A percentile compares a stretch with the other conserved stretches of the same genome.
Conservation (phyloP, 2,888 invertebrate genomes). For the Phyllotreta striolata region DNA sequence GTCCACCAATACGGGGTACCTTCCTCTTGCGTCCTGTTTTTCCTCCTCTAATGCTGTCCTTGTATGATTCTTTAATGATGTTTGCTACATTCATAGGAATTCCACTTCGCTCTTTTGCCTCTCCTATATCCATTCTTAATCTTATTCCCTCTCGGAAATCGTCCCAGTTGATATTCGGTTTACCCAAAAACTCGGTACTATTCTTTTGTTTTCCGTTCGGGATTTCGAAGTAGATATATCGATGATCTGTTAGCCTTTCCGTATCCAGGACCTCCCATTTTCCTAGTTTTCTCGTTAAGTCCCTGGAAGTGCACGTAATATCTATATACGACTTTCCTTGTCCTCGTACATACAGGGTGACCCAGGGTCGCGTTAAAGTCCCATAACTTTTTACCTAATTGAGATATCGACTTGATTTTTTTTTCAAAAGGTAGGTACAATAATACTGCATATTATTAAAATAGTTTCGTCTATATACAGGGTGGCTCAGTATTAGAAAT, state of each 20-base stretch:
- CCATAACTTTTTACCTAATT: too few species aligned
- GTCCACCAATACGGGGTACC: constrained; percentile 3
- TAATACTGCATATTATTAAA: too few species aligned
- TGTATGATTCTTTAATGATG: background rate
- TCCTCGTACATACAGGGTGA: too few species aligned
- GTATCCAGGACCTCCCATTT: constrained; percentile 22
- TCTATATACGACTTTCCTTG: constrained; percentile 14
- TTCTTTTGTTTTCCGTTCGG: background rate
- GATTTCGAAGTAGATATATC: constrained; percentile 20
- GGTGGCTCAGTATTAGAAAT: too few species aligned
- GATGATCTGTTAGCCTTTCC: constrained; percentile 15
- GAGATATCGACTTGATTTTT: too few species aligned
- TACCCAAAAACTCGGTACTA: background rate
- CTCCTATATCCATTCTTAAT: too few species aligned
- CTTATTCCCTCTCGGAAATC: too few species aligned
- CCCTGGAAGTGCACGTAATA: constrained; percentile 13
- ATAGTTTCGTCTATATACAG: too few species aligned
- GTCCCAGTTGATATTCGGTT: too few species aligned
- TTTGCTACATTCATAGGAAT: background rate
- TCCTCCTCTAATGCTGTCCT: too few species aligned
- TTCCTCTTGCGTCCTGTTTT: background rate
- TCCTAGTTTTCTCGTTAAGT: constrained; percentile 13
- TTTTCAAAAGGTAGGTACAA: too few species aligned
- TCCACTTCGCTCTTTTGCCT: background rate
- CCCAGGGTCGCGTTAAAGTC: too few species aligned